Base-by-base conservation (phyloP, 1,140 invertebrate genomes). In the Drosophila novamexicana region DNA sequence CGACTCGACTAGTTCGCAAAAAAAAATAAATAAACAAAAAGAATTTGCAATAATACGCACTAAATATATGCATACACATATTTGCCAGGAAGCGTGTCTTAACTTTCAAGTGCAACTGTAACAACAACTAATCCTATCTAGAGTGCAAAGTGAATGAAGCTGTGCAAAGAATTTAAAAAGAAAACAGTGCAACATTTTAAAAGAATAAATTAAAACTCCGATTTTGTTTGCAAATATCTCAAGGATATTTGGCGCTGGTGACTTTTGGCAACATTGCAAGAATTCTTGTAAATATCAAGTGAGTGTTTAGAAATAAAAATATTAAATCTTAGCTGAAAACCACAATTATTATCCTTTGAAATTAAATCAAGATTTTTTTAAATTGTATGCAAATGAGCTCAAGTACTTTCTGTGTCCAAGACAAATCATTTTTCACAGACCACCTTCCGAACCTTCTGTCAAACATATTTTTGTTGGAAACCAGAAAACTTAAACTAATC, bases 271-370 rank as follows among this genome's bases (percentile, higher is more conserved):
- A 53, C 22, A 1, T 70, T 75, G 75, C 79, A 47, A 67, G 18
- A 63, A 40, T 36, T 75, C 64, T 73, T 58, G 57, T 76, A 54
- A 40, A 45, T 29, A 79, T 45, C 76, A 88, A 86, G 83, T 86
- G 83, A 86, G 83, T 86, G 83, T 57, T 62, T 58, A 85, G 49
- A 65, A 69, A 66, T 73, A 62, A 62, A 37, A 58, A 3, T 29
- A 5, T 29, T 4, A 29, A 29, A 29, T 29, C 3, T 5, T 29
- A 29, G 7, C 2, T 12, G 10, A 7, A 49, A 49, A n/a, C 12
- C 12, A 12, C 1, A 29, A 7, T 12, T 29, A 40, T 12, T n/a
- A 12, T 49, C 10, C 39, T 40, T 40, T 49, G 0, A 16, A 45
- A 45, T 45, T 0, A 3, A 45, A 45, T 16, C 7, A 16, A 0